phyloP scores from a whole-genome alignment of 2,797 vertebrate genomes.

The Loriculus beryllinus region DNA sequence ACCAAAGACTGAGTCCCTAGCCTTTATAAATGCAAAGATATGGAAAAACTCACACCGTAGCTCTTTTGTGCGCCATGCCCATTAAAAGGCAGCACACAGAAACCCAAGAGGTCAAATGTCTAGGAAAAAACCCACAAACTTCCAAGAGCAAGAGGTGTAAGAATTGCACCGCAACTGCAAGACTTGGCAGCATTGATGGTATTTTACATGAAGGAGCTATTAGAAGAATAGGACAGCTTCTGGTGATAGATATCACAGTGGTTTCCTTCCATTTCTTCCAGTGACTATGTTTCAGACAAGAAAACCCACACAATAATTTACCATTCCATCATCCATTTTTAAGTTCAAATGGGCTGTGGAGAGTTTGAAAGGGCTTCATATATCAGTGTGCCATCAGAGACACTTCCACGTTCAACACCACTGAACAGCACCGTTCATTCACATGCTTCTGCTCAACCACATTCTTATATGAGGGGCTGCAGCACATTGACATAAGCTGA shows the following conservation, averaged over 20 bases:
- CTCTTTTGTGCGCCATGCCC: neutral
- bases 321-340: neutral
- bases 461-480: neutral
- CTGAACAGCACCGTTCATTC: neutral
- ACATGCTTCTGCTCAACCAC: neutral
- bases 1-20: neutral
- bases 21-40: neutral
- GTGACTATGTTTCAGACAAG: neutral
- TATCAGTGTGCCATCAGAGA: neutral
- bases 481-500: neutral
- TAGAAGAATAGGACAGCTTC: neutral
- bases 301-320: neutral
- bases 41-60: neutral
- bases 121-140: neutral
- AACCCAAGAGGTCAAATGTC: neutral
- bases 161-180: neutral
- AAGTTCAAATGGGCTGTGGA: neutral
- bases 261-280: neutral
- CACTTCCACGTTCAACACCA: neutral
- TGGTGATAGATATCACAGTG: neutral
- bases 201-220: neutral
- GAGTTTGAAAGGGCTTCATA: neutral
- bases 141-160: neutral
- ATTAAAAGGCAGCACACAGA: neutral
- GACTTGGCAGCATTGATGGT: neutral